A percentile compares a stretch with the other conserved stretches of the same genome.
Evolutionary conservation across 2,888 invertebrate species (phyloP).

Genomic region (Leptopterna dolabrata): DNA sequence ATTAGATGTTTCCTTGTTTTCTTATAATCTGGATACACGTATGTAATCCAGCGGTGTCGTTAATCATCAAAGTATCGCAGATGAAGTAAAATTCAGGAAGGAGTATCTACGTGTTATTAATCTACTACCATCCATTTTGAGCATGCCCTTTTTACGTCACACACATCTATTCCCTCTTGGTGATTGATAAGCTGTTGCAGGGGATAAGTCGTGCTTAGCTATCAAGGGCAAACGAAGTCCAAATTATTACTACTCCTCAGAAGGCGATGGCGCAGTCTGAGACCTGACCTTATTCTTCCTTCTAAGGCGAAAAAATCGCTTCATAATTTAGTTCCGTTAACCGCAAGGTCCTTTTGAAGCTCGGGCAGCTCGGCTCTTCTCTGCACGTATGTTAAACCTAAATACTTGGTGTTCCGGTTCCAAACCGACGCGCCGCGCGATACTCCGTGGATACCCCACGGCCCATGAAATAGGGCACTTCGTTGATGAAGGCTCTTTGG

Average conservation of each 20-base stretch:
- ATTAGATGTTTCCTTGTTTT: too few relatives aligned
- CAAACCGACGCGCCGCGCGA: background rate
- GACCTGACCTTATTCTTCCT: conserved; percentile 39
- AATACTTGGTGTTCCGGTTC: background rate
- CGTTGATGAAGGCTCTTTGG: background rate
- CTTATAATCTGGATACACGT: too few relatives aligned
- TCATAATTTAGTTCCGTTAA: conserved; percentile 48
- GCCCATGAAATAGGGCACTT: background rate
- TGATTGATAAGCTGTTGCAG: background rate
- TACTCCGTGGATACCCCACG: background rate
- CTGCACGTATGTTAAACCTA: conserved; percentile 15
- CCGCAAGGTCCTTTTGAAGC: conserved; percentile 42
- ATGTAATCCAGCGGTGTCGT: too few relatives aligned
- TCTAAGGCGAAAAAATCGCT: conserved; percentile 44
- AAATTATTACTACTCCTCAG: background rate
- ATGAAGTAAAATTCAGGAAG: background rate
- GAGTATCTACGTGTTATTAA: background rate
- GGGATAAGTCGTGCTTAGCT: background rate
- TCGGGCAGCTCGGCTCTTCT: background rate
- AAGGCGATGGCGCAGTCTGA: background rate
- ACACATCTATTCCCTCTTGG: background rate
- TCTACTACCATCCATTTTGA: background rate
- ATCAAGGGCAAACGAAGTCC: background rate
- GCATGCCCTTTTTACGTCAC: background rate
- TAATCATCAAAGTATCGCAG: too few relatives aligned